Base-by-base conservation (phyloP, 1,140 invertebrate genomes). In the Galendromus occidentalis region DNA sequence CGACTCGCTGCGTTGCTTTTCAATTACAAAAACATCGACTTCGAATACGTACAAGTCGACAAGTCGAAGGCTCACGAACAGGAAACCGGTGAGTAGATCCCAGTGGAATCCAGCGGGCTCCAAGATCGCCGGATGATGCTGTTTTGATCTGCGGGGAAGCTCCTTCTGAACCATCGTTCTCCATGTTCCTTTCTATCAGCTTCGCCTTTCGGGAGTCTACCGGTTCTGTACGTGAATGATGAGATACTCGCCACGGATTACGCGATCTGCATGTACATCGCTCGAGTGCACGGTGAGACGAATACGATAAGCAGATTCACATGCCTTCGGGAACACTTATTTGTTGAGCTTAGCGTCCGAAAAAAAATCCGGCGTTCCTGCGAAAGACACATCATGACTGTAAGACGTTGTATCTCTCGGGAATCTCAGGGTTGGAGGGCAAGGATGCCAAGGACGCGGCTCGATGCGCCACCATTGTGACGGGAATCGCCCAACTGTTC, bases 261-360 rank as follows among this genome's bases (percentile, higher is more conserved):
- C 51, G 51, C 51, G 22, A 59, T 59, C 14, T 59, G 51, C 51
- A 59, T 59, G 51, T 59, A 59, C 9, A 59, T 59, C 9, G 51
- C 51, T 33, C 51, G 51, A 14, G 51, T 59, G 51, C 51, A 59
- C 22, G 51, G 51, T 59, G 22, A 25, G 51, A 22, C 7, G 14
- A 4, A 4, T n/a, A n/a, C n/a, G n/a, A n/a, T n/a, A n/a, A n/a
- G n/a, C n/a, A n/a, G n/a, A n/a, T n/a, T n/a, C n/a, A n/a, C n/a
- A n/a, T n/a, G n/a, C n/a, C n/a, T n/a, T n/a, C n/a, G n/a, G n/a
- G n/a, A n/a, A n/a, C n/a, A n/a, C n/a, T n/a, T n/a, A n/a, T n/a
- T n/a, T n/a, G n/a, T n/a, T n/a, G n/a, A n/a, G n/a, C n/a, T n/a
- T n/a, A n/a, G n/a, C n/a, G n/a, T n/a, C n/a, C n/a, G n/a, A n/a